phyloP scores from a whole-genome alignment of 2,113 vertebrate genomes.

The Bufo bufo region DNA sequence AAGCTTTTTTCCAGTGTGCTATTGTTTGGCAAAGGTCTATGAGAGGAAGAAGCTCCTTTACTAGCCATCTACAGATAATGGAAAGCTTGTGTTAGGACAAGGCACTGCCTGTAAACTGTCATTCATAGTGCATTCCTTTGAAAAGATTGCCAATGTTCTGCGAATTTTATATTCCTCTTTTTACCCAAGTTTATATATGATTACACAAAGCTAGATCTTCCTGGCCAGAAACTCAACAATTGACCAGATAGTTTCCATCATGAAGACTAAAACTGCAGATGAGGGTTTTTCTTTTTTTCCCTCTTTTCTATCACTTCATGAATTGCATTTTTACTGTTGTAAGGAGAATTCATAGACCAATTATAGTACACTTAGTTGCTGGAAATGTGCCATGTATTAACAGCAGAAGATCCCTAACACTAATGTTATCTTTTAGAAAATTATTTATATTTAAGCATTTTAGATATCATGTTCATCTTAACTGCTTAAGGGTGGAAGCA shows the following conservation, averaged over 20 bases:
- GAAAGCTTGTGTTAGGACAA: conserved; percentile 48
- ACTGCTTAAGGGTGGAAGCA: neutral
- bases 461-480: neutral
- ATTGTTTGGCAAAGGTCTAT: conserved; percentile 39
- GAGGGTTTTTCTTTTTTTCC: neutral
- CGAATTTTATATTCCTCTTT: conserved; percentile 27
- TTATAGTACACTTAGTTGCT: conserved; percentile 43
- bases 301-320: conserved; percentile 41
- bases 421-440: conserved; percentile 23
- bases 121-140: conserved; percentile 40
- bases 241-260: conserved; percentile 34
- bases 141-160: conserved; percentile 43
- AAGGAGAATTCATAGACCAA: conserved; percentile 49
- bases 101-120: conserved; percentile 39
- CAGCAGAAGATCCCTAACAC: conserved; percentile 20
- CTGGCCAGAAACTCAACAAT: conserved; percentile 20
- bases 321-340: conserved; percentile 51
- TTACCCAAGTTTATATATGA: conserved; percentile 25
- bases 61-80: conserved; percentile 33
- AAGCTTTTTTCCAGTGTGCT: conserved; percentile 37
- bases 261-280: conserved; percentile 46
- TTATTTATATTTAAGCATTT: neutral
- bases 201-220: conserved; percentile 32
- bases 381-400: conserved; percentile 27
- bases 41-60: conserved; percentile 30